These are phyloP conservation scores for Mobula hypostoma DNA, from an alignment of 2,113 vertebrate genomes.

Conservation along the genomic window DNA sequence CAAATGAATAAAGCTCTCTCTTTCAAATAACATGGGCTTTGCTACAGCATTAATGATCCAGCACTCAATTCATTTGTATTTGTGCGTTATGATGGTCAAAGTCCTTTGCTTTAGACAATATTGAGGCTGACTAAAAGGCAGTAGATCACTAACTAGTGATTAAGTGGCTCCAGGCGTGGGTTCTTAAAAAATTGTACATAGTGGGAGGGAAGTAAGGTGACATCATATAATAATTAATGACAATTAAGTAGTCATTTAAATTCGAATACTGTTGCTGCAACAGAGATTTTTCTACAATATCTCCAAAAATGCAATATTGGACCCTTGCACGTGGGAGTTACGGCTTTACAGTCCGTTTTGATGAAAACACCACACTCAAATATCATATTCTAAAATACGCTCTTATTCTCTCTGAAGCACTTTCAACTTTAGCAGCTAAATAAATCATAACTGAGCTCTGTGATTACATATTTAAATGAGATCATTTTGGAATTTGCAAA, in stretches of 20 bases:
- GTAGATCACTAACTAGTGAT: background rate
- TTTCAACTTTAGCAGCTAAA: background rate
- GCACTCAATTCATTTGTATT: background rate
- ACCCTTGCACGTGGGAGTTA: background rate
- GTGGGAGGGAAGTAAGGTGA: slow-evolving; percentile 9
- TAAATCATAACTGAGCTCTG: background rate
- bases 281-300: background rate
- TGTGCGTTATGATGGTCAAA: background rate
- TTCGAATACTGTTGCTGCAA: background rate
- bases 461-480: background rate
- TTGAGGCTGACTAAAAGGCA: background rate
- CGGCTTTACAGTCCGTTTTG: background rate
- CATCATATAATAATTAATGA: slow-evolving; percentile 15
- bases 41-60: background rate
- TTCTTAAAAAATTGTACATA: background rate
- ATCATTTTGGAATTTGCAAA: background rate
- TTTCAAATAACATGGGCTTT: background rate
- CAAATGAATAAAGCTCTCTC: background rate
- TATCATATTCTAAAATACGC: background rate
- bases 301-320: background rate
- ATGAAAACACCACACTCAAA: background rate
- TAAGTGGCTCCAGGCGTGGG: background rate
- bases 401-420: background rate
- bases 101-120: background rate
- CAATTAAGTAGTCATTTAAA: background rate